Evolutionary conservation across 2,797 vertebrate species (phyloP), one percentile per base, ranked within the genome.

Genomic region (Megalops cyprinoides): DNA sequence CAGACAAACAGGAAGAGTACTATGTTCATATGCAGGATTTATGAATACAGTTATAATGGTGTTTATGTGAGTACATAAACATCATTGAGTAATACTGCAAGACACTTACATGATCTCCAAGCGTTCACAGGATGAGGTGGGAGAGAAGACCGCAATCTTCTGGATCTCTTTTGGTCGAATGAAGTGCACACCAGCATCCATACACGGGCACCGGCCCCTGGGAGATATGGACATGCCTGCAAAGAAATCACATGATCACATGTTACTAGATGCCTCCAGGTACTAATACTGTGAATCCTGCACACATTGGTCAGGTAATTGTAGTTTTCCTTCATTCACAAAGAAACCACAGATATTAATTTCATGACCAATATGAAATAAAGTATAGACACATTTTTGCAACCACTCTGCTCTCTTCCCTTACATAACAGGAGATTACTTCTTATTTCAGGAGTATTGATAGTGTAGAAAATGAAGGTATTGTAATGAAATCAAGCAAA

Each of bases 91-190:
- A 44, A 1, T 18, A 71, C 0, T 0, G 42, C 39, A 71, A 48
- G 25, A n/a, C 10, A 15, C 71, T 74, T 74, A 74, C 71, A 74
- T 28, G 1, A 74, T 65, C 60, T 81, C 80, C 23, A 42, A 77
- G 18, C 34, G 28, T 23, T 76, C 18, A 74, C 80, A 81, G 23
- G 48, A 49, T 67, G 44, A 53, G 34, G 31, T 67, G 23, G 80
- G 55, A 55, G n/a, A 49, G 69, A 65, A 67, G 18, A 81, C 49
- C 15, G 76, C 80, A 25, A 81, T 42, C 74, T 76, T 81, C 80
- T 69, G 58, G 28, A 81, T 77, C 58, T 15, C 42, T 65, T 55
- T 81, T 3, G 14, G 74, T 42, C 20, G 9, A 42, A 81, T 76
- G 46, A 69, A 62, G 20, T 67, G 67, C 23, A 67, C 23, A 10